Evolutionary conservation across 30 jellyfish, hydroid and myxozoan species (phyloP).

Genomic region (Chrysaora quinquecirrha): DNA sequence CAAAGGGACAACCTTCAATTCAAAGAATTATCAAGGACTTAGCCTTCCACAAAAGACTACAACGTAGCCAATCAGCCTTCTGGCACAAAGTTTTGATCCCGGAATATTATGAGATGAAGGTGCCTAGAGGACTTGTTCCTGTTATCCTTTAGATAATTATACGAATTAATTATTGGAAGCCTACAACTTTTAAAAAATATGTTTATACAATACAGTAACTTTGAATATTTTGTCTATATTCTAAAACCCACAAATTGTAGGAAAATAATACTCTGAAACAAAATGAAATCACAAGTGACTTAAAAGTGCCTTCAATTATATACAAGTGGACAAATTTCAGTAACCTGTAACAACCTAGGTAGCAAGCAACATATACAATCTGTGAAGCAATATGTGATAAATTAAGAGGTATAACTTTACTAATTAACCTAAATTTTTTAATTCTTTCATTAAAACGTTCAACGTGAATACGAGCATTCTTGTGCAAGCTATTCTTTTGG

Average conservation of each 20-base stretch:
- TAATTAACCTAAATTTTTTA: conserved; percentile 51
- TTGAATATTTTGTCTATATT: background rate
- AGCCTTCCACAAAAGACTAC: no score
- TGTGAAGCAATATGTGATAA: conserved; percentile 75
- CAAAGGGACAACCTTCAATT: no score
- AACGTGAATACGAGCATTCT: conserved; percentile 75
- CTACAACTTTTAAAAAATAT: background rate
- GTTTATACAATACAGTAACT: background rate
- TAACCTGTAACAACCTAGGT: conserved; percentile 5
- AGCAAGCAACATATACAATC: conserved; percentile 43
- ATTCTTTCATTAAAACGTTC: conserved; percentile 77
- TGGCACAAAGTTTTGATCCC: conserved; percentile 42
- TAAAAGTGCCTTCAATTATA: background rate
- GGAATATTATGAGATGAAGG: conserved; percentile 32
- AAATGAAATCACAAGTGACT: background rate
- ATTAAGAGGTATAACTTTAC: conserved; percentile 55
- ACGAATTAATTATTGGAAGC: no score
- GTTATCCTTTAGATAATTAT: background rate
- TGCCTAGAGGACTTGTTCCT: conserved; percentile 38
- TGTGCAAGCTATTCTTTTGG: conserved; percentile 53
- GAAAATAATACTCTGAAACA: no score
- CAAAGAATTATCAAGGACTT: no score
- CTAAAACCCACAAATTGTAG: background rate
- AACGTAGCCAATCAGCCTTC: no score
- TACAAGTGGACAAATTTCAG: background rate